These are phyloP conservation scores for Pogonocherus hispidulus DNA, from an alignment of 2,888 invertebrate species.

Conservation along the genomic window DNA sequence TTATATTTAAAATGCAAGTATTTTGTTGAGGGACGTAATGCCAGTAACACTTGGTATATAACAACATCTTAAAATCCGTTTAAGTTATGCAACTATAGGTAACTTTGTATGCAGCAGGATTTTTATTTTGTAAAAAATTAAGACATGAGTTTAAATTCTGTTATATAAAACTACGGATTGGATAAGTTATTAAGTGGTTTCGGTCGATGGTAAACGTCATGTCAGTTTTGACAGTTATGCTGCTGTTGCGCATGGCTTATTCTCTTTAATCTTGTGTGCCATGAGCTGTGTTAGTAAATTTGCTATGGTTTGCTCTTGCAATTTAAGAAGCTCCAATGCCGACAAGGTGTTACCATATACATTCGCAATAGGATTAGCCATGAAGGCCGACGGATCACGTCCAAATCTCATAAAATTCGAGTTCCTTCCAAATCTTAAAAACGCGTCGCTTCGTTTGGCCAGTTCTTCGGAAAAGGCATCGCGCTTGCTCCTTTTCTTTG, in stretches of 20 bases:
- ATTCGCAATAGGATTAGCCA: conserved; percentile 2
- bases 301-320: conserved; percentile 35
- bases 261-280: conserved; percentile 10
- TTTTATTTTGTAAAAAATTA: too few species aligned
- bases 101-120: too few species aligned
- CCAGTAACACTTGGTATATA: too few species aligned
- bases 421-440: conserved; percentile 57
- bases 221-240: conserved; percentile 5
- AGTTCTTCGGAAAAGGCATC: conserved; percentile 37
- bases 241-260: conserved; percentile 2
- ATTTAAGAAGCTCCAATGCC: conserved; percentile 5
- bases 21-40: too few species aligned
- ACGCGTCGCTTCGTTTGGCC: conserved; percentile 52
- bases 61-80: too few species aligned
- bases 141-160: too few species aligned
- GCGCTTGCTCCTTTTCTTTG: conserved; percentile 51
- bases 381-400: conserved; percentile 40
- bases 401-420: conserved; percentile 59
- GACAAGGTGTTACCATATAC: conserved; percentile 25
- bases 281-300: conserved; percentile 40
- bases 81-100: too few species aligned
- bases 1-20: too few species aligned
- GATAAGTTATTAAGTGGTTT: conserved; percentile 13
- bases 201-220: neutral
- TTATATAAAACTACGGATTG: too few species aligned